Percentiles rank a stretch among this genome's conserved stretches.
Conservation (phyloP, 2,888 invertebrate genomes). For the Phalera bucephala region DNA sequence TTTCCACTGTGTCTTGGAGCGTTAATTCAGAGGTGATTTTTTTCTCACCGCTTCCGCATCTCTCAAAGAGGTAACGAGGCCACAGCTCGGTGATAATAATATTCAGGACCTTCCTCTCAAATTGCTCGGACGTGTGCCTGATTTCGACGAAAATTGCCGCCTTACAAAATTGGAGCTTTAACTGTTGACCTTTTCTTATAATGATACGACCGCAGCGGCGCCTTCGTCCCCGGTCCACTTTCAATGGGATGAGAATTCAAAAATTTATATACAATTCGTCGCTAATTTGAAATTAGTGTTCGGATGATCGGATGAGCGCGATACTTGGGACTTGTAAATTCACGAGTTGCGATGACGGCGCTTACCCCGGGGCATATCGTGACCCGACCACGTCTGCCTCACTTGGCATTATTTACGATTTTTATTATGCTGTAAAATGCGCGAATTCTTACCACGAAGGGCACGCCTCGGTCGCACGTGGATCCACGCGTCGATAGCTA, state of each 20-base stretch:
- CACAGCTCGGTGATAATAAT: constrained; percentile 50
- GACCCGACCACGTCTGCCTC: constrained; percentile 68
- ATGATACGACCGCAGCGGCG: constrained; percentile 36
- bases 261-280: constrained; percentile 9
- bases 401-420: constrained; percentile 75
- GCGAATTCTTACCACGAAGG: constrained; percentile 65
- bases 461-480: constrained; percentile 68
- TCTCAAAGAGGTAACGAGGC: constrained; percentile 47
- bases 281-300: constrained; percentile 48
- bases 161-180: constrained; percentile 50
- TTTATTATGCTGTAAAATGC: constrained; percentile 77
- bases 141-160: constrained; percentile 51
- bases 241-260: constrained; percentile 1
- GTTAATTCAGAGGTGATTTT: constrained; percentile 51
- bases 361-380: constrained; percentile 69
- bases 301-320: constrained; percentile 49
- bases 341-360: constrained; percentile 70
- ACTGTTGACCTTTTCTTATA: constrained; percentile 55
- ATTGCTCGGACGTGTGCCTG: constrained; percentile 61
- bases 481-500: constrained; percentile 75
- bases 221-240: constrained; percentile 22
- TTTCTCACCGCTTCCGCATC: constrained; percentile 44
- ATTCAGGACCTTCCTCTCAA: constrained; percentile 59
- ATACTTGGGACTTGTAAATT: constrained; percentile 68
- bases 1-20: constrained; percentile 32